Base-by-base conservation (phyloP, 2,797 vertebrate genomes). In the Gallinago nigripennis region DNA sequence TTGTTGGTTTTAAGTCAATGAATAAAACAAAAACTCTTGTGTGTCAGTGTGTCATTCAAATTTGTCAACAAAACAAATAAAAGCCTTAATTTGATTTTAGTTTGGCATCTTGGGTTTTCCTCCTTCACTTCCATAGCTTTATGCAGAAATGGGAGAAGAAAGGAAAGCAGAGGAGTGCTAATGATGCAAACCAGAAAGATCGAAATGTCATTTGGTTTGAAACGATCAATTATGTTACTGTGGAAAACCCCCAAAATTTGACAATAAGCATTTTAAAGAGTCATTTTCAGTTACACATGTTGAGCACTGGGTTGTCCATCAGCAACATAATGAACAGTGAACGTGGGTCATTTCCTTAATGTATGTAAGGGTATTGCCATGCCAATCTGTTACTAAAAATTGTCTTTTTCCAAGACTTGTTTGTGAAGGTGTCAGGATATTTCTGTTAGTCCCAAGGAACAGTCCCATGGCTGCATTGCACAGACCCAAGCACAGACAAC, bases 341-440 rank as follows among this genome's bases (percentile, higher is more conserved):
- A n/a, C 6, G 7, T 0, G 3, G 19, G 3, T 4, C 2, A 11
- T 46, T 50, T 72, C 45, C 48, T 23, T 31, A 23, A 43, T 1
- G 11, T 24, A 20, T 11, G 6, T 0, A 9, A 70, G 4, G 50
- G 4, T 20, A 58, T 64, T 88, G 45, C n/a, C 41, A 15, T 21
- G 21, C 14, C 58, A 57, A 4, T 14, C 28, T 65, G 16, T 12
- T 31, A 16, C n/a, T 71, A 53, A 75, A 79, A 37, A 9, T 7
- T 46, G 2, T 20, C 5, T 48, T 86, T 88, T 46, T 56, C 9
- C 33, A 35, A 60, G 57, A 2, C 0, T 46, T 48, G 8, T 10
- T 39, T 41, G 6, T 31, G 30, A 0, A 4, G 19, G 2, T 58
- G 17, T 19, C 63, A 79, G 50, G 25, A 66, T 6, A 11, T 15